Base-by-base conservation (phyloP, 1,140 invertebrate genomes). In the Bactericera cockerelli region DNA sequence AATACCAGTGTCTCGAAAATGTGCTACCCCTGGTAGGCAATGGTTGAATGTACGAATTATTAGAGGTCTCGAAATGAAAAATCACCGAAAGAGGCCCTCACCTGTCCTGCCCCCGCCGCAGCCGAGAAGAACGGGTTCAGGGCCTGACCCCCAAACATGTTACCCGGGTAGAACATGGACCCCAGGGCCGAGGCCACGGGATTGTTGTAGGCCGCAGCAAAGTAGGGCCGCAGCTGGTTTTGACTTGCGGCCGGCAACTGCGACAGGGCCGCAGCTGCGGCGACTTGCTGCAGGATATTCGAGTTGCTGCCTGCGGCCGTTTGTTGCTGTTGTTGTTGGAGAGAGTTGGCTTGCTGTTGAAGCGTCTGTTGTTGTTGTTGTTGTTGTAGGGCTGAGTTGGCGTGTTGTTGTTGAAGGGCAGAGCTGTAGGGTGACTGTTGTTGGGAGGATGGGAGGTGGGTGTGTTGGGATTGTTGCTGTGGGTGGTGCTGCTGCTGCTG, bases 261-360 rank as follows among this genome's bases (percentile, higher is more conserved):
- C 3, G 42, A 49, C 8, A 49, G 42, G 22, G 42, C 42, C 4
- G 42, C 42, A 16, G 22, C 22, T 4, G 42, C 42, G 42, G 42
- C 42, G 4, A 22, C 42, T 49, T 49, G 42, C 22, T 49, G 42
- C n/a, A 49, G 42, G 8, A 49, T 49, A n/a, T 49, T 49, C 3
- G 42, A 4, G n/a, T 16, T 16, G 21, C 59, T 42, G 42, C 54
- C 59, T 2, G 59, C 26, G 25, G 56, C 16, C 2, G 38, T 11
- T 13, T 60, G 26, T 21, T 56, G 49, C 33, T 60, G 59, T 49
- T 31, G 55, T 56, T 42, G 26, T 42, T 22, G 21, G 28, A n/a
- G 31, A 22, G 26, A 16, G 56, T 55, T 11, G 56, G 16, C 2
- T 2, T 53, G 1, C 57, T 59, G 56, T 60, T 38, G 55, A 57